Evolutionary conservation across 2,797 vertebrate genomes (phyloP), one percentile per base, ranked within the genome.

Genomic region (Adelosebastes latens): DNA sequence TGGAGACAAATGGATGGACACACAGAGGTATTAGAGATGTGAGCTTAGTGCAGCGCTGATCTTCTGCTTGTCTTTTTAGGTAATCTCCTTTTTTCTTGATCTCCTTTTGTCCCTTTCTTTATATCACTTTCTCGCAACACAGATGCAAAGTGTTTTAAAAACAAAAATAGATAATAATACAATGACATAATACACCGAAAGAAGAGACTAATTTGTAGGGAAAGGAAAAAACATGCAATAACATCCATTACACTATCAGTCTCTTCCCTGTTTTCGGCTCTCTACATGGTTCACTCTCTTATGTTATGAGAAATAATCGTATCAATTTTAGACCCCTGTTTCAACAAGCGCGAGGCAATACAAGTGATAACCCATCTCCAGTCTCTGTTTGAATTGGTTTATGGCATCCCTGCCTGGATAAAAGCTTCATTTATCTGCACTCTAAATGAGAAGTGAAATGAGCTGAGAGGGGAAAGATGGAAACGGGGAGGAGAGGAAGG

Each of bases 371-470:
- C 86, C 85, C 87, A 81, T 93, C 89, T 90, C 79, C 83, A 84
- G 85, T 56, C 84, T 88, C 69, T 75, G 83, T 92, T 91, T 91
- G 89, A 93, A 87, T 93, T 92, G 87, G 88, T 92, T 88, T 86
- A 88, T 83, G 81, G 88, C 87, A 79, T 90, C 88, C 87, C 88
- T 84, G 89, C 89, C 79, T 88, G 87, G 90, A 90, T 91, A 92
- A 92, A 92, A 91, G 92, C 90, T 83, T 83, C 61, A 70, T 93
- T 92, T 92, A 93, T 93, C 91, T 85, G 77, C 58, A 10, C 87
- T 86, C 89, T 88, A 89, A 93, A 94, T 93, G 92, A 93, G 88
- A 88, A 90, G 89, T 82, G 88, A 89, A 93, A 93, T 92, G 93
- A 93, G 92, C 90, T 87, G 90, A 91, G 88, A 84, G 83, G 75